Evolutionary conservation across 2,113 vertebrate genomes (phyloP).

Genomic region (Dasypus novemcinctus): DNA sequence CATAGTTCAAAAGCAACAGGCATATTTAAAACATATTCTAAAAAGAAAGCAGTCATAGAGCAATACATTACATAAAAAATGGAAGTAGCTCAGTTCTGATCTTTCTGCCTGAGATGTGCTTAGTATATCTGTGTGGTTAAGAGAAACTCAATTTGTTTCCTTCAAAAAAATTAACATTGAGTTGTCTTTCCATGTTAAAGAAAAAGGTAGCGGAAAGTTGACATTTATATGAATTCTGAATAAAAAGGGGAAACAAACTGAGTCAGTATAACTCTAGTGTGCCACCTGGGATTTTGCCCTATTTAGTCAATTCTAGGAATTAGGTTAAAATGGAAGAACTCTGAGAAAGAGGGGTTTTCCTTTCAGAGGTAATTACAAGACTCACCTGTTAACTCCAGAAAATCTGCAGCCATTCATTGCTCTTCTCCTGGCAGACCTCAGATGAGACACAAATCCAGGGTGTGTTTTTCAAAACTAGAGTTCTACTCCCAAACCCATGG

Average conservation of each 20-base stretch:
- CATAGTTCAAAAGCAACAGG: not conserved
- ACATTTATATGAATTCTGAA: slow-evolving; percentile 64
- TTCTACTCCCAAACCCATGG: slow-evolving; percentile 6
- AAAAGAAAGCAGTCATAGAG: not conserved
- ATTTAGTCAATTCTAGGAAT: slow-evolving; percentile 48
- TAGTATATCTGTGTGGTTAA: not conserved
- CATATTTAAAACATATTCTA: not conserved
- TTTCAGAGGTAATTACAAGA: slow-evolving; percentile 6
- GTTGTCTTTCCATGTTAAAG: slow-evolving; percentile 35
- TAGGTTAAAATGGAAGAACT: slow-evolving; percentile 52
- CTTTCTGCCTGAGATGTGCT: not conserved
- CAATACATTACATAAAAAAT: not conserved
- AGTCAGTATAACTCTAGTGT: slow-evolving; percentile 28
- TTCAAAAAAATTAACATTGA: slow-evolving; percentile 37
- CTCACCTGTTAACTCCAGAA: slow-evolving; percentile 45
- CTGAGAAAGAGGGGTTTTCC: slow-evolving; percentile 26
- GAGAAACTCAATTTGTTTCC: not conserved
- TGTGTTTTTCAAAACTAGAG: not conserved
- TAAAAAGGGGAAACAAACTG: slow-evolving; percentile 56
- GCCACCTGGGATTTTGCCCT: slow-evolving; percentile 44
- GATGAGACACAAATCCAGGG: not conserved
- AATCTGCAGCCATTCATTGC: slow-evolving; percentile 25
- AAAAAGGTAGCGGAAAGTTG: slow-evolving; percentile 17
- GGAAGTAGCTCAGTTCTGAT: not conserved
- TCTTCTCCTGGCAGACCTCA: slow-evolving; percentile 12